Conservation (phyloP, 2,113 vertebrate species). For the Salminus brasiliensis region DNA sequence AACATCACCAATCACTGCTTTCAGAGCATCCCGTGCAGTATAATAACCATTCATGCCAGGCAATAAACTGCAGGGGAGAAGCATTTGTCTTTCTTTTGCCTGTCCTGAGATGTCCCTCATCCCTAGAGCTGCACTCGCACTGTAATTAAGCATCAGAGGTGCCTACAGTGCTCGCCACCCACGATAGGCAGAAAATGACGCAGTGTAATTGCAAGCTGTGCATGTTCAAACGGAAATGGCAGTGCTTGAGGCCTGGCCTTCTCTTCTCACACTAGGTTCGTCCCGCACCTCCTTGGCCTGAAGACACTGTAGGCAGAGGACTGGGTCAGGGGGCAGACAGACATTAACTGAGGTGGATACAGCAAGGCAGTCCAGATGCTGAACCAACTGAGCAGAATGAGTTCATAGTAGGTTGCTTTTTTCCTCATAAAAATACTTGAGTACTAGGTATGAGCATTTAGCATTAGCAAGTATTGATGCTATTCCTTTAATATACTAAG, state of each 20-base stretch:
- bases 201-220: constrained; percentile 66
- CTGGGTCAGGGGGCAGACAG: background rate
- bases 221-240: constrained; percentile 62
- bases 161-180: constrained; percentile 66
- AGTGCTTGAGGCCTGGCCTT: constrained; percentile 2
- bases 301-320: constrained; percentile 7
- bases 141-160: constrained; percentile 68
- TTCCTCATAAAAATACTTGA: no score
- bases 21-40: background rate
- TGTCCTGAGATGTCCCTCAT: constrained; percentile 34
- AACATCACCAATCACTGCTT: background rate
- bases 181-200: constrained; percentile 65
- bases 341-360: background rate
- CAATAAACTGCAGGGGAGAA: constrained; percentile 27
- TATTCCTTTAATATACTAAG: no score
- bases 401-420: no score
- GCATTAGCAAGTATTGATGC: constrained; percentile 1
- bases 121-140: constrained; percentile 39
- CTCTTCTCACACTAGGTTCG: constrained; percentile 1
- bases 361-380: background rate
- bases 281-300: constrained; percentile 4
- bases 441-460: no score
- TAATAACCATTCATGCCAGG: constrained; percentile 19
- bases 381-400: no score
- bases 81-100: constrained; percentile 19